Evolutionary conservation across 2,113 vertebrate species (phyloP), one percentile per base, ranked within the genome.

Genomic region (Carassius carassius): DNA sequence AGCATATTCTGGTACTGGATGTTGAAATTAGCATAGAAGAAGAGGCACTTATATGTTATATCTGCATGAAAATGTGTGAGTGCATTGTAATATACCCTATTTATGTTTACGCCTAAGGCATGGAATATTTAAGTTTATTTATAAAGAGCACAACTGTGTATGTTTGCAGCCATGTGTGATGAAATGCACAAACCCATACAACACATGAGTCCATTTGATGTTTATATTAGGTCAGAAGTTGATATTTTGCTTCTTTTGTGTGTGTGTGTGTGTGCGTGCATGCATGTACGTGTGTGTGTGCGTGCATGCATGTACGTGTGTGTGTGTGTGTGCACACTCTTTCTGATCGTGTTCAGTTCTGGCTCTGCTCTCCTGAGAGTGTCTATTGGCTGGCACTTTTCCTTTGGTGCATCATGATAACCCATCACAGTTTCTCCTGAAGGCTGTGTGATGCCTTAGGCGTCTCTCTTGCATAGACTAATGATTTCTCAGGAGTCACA

Each of bases 401-500:
- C 37, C 60, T 19, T 44, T 65, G n/a, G 41, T 65, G n/a, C 44
- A 19, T 19, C 41, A 49, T 80, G 37, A 29, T 44, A 65, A 63
- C 78, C 23, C 78, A 65, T 80, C 78, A 47, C 78, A 49, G 78
- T 25, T 25, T 44, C 13, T 47, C 58, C 23, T 65, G 16, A 80
- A 17, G 78, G 35, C 78, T 49, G 37, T 63, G 37, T 5, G 25
- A 12, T 17, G 78, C 60, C 14, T 80, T 47, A 16, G 60, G 37
- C n/a, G 2, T 80, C 78, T 65, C 16, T 6, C 78, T 80, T n/a
- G n/a, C n/a, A n/a, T 78, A 78, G 76, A 41, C 35, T 23, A 76
- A 62, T 78, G 32, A 60, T 78, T 78, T 78, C 76, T 60, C 54
- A 41, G 21, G 56, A 56, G 76, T 41, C 56, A 41, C 32, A 23